Conservation (phyloP, 2,797 vertebrate species). For the Sebastes reedi region DNA sequence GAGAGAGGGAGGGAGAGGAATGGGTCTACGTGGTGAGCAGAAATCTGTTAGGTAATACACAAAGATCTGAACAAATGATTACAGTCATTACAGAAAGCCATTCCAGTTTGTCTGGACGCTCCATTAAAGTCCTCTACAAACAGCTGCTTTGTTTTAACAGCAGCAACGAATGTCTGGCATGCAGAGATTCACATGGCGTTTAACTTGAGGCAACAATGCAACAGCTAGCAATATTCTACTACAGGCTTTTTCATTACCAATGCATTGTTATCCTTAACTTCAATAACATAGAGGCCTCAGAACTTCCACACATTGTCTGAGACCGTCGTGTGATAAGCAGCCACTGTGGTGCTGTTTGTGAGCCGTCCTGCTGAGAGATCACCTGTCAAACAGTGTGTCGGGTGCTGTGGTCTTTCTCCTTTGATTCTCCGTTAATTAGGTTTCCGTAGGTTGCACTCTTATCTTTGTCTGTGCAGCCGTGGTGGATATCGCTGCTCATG, state of each 20-base stretch:
- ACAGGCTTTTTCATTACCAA: neutral
- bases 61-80: slow-evolving; percentile 39
- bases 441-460: neutral
- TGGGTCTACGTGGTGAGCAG: neutral
- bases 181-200: neutral
- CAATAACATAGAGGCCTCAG: neutral
- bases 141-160: slow-evolving; percentile 19
- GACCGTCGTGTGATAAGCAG: neutral
- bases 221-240: neutral
- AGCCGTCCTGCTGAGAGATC: neutral
- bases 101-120: slow-evolving; percentile 21
- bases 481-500: neutral
- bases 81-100: slow-evolving; percentile 20
- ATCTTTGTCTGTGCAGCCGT: neutral
- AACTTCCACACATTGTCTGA: neutral
- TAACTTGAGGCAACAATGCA: neutral
- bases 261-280: neutral
- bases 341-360: neutral
- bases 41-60: slow-evolving; percentile 13
- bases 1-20: slow-evolving; percentile 3
- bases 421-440: neutral
- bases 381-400: neutral
- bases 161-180: neutral
- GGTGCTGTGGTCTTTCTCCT: neutral
- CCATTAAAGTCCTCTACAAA: slow-evolving; percentile 32